Evolutionary conservation across 1,140 invertebrate species (phyloP).

Genomic region (Scaptomyza pallida): DNA sequence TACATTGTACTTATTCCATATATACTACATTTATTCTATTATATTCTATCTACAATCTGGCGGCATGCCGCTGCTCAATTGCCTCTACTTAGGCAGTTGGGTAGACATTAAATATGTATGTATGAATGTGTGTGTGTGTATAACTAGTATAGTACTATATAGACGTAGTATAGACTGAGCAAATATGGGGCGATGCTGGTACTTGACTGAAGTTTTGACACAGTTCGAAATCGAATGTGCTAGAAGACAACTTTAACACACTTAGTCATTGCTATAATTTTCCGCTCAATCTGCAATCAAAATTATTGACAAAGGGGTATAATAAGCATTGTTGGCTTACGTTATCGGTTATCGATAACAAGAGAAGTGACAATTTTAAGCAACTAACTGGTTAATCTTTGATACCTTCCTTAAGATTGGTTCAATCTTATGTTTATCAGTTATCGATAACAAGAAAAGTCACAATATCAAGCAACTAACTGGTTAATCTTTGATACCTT

Average conservation of each 20-base stretch:
- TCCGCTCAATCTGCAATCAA: no score
- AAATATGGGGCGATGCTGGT: conserved; percentile 51
- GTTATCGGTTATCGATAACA: no score
- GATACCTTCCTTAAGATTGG: no score
- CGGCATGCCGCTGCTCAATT: conserved; percentile 52
- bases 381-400: no score
- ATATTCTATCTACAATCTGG: conserved; percentile 45
- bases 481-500: no score
- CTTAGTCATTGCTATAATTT: conserved; percentile 5
- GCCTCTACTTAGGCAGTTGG: background rate
- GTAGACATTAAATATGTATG: background rate
- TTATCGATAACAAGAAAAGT: no score
- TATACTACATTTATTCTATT: background rate
- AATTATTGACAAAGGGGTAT: no score
- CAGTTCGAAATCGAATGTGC: conserved; percentile 52
- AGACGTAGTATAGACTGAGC: background rate
- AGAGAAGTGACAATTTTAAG: no score
- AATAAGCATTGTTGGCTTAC: no score
- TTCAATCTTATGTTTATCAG: no score
- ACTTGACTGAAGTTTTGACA: conserved; percentile 79
- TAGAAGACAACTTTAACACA: conserved; percentile 18
- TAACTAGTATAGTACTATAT: background rate
- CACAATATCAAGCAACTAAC: no score
- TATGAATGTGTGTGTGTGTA: background rate
- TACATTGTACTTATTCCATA: conserved; percentile 4